Evolutionary conservation across 2,888 invertebrate species (phyloP), one percentile per base, ranked within the genome.

Genomic region (Cosmia trapezina): DNA sequence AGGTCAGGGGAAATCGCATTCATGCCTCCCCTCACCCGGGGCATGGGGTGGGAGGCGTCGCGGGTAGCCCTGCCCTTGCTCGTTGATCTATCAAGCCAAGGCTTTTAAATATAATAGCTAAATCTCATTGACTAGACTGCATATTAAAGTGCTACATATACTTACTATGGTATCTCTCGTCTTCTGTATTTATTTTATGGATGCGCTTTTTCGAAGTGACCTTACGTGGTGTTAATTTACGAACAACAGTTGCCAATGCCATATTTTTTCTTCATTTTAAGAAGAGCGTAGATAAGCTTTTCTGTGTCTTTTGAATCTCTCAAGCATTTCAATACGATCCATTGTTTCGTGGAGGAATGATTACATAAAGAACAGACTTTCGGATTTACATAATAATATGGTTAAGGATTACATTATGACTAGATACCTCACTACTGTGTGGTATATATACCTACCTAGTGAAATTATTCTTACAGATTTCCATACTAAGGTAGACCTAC

Each of bases 1-100:
- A 85, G 95, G 94, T 93, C 94, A 91, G 88, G 87, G 86, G 90
- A 92, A 90, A 89, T 91, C 88, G 90, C 89, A 90, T 90, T 89
- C 87, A 87, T 83, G 79, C 87, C 89, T 83, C 88, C 89, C 83
- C 67, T 63, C 43, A 47, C 47, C 47, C 81, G 76, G 78, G 75
- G 77, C 62, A 85, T 73, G 83, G 80, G 74, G 78, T 74, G 79
- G 83, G 80, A 73, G 79, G 70, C 51, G 72, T 62, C 75, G 61
- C 49, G 76, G 79, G 69, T 79, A 81, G 81, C 80, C 81, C 81
- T 88, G 89, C 87, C 91, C 90, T 90, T 91, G 91, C 78, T 76
- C 74, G 69, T 71, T 71, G 78, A 82, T 83, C 74, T 76, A 84
- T 78, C 53, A 70, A 85, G 65, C 56, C 70, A 63, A 62, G 59